Evolutionary conservation across 2,888 invertebrate species (phyloP), one percentile per base, ranked within the genome.

Genomic region (Ophion costatus): DNA sequence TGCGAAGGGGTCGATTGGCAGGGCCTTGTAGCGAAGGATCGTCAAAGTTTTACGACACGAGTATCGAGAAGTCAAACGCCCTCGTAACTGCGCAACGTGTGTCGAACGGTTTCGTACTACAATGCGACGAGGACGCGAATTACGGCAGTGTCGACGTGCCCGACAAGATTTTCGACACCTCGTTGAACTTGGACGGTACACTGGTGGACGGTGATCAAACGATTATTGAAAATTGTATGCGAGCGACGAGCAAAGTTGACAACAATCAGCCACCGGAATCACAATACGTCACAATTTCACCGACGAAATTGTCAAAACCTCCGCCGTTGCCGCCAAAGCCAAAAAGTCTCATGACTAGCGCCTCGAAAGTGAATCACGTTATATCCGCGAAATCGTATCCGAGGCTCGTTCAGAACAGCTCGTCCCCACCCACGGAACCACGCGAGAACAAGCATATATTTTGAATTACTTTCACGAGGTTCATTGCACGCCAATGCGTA

Each of bases 281-380:
- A 11, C 89, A 88, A 63, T 86, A 87, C 66, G 80, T 86, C 17
- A 64, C 87, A 24, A 29, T 85, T 4, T 89, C 91, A 5, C 89
- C 91, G 0, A 82, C 87, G 3, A 93, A 92, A 87, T 83, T 91
- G 63, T 89, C 90, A n/a, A 93, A 94, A 88, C 97, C 97, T 59
- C 97, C 97, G 0, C 97, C 97, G 5, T 94, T 97, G 88, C 97
- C 97, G 29, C 97, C 97, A 24, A 97, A 97, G 94, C 96, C 96
- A 74, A 96, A 96, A 94, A 95, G 96, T 90, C 95, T 96, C 14
- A 67, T 87, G 69, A 95, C 95, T n/a, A 96, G 95, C 82, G 90
- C 89, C 70, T 87, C 90, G 42, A 93, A 93, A 88, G 89, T 85
- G 59, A 92, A 88, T 82, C 90, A 92, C 66, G 84, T 91, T 3